phyloP scores from a whole-genome alignment of 2,888 invertebrate genomes.

The Cantharis nigra region DNA sequence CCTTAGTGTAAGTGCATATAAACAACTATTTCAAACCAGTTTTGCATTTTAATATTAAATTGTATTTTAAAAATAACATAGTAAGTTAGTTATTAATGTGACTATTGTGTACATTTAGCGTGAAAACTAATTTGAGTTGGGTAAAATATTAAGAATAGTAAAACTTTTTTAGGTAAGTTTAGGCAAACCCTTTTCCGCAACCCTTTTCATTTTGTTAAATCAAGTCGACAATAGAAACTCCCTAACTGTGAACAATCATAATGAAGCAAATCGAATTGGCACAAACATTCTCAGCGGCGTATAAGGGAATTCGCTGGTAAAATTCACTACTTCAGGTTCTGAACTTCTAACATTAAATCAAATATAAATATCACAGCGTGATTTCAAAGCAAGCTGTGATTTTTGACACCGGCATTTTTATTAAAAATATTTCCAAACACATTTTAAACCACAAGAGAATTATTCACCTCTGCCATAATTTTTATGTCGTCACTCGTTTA shows the following conservation, averaged over 20 bases:
- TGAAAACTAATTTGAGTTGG: not conserved
- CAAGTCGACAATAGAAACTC: slow-evolving; percentile 25
- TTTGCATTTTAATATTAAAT: not conserved
- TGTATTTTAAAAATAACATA: not conserved
- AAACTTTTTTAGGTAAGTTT: not conserved
- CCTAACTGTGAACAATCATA: slow-evolving; percentile 26
- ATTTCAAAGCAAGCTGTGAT: slow-evolving; percentile 3
- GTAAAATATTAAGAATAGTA: not conserved
- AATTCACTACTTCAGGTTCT: slow-evolving; percentile 5
- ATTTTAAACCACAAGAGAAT: not conserved
- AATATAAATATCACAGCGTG: slow-evolving; percentile 22
- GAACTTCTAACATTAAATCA: not conserved
- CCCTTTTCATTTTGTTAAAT: slow-evolving; percentile 29
- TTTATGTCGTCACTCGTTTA: not conserved
- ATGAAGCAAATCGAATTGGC: slow-evolving; percentile 28
- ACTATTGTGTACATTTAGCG: not conserved
- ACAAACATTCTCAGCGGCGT: slow-evolving; percentile 31
- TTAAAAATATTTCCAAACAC: slow-evolving; percentile 4
- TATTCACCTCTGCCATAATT: not conserved
- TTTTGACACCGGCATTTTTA: slow-evolving; percentile 2
- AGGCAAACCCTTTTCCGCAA: slow-evolving; percentile 13
- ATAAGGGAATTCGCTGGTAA: slow-evolving; percentile 15
- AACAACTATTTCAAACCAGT: slow-evolving; percentile 8
- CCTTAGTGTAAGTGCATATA: not conserved
- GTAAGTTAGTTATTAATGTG: not conserved